Conservation (phyloP, 2,888 invertebrate species). For the Chaitophorus viminalis region DNA sequence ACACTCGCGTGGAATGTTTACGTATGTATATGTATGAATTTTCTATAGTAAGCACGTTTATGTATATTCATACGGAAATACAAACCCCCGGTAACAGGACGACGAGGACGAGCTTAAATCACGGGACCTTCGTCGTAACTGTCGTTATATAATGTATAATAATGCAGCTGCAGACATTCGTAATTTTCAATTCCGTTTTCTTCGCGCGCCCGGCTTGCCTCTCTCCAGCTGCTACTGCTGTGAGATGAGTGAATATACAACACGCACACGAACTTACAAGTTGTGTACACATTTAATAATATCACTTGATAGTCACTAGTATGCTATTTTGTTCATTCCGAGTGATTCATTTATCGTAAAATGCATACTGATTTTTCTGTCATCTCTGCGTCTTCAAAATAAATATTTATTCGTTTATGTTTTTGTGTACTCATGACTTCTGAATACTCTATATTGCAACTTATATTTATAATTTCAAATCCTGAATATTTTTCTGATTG, state of each 20-base stretch:
- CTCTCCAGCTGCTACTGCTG: neutral
- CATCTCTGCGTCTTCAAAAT: no score
- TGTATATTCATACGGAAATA: neutral
- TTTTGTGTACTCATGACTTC: no score
- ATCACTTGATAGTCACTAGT: neutral
- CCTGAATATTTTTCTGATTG: no score
- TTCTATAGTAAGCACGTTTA: neutral
- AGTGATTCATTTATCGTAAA: no score
- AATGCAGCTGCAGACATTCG: neutral
- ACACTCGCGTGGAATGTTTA: neutral
- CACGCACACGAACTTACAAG: neutral
- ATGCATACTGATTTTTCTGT: no score
- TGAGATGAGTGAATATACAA: neutral
- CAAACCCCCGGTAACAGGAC: neutral
- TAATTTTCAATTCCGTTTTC: constrained; percentile 38
- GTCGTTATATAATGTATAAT: neutral
- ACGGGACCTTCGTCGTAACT: neutral
- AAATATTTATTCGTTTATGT: no score
- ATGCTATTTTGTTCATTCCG: neutral
- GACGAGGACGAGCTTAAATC: constrained; percentile 1
- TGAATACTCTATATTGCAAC: no score
- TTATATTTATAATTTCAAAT: no score
- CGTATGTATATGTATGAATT: no score
- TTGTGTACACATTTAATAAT: neutral
- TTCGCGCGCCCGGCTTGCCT: neutral